Percentiles rank a stretch among this genome's conserved stretches.
Conservation (phyloP, 2,888 invertebrate species). For the Chrysolina oricalcia region DNA sequence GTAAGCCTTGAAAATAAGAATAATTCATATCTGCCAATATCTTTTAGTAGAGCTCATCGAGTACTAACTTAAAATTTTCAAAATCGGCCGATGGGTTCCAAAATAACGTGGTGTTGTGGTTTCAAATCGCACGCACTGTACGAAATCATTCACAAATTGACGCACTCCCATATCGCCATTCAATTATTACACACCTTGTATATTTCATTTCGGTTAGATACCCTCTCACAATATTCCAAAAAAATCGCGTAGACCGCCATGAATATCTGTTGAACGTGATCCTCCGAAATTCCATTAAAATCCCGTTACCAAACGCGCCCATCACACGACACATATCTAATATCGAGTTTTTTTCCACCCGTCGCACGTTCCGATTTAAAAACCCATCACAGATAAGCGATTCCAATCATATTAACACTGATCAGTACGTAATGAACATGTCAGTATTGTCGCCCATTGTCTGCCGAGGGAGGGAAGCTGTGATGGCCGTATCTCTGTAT, state of each 20-base stretch:
- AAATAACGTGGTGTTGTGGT: too few relatives aligned
- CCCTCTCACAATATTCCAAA: not conserved
- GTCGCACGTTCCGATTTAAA: conserved; percentile 57
- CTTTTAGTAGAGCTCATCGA: too few relatives aligned
- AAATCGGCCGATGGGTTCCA: too few relatives aligned
- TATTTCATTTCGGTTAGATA: not conserved
- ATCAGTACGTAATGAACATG: conserved; percentile 68
- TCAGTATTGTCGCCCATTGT: conserved; percentile 65
- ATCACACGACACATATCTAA: not conserved
- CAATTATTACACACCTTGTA: too few relatives aligned
- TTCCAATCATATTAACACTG: conserved; percentile 65
- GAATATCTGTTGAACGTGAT: not conserved
- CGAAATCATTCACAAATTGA: too few relatives aligned
- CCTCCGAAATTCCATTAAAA: conserved; percentile 12
- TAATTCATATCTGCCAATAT: too few relatives aligned
- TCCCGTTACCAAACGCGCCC: conserved; percentile 1
- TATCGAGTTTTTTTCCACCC: conserved; percentile 9
- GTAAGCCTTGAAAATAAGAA: too few relatives aligned
- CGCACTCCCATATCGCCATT: too few relatives aligned
- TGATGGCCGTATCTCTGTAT: conserved; percentile 41
- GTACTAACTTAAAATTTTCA: too few relatives aligned
- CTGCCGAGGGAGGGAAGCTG: conserved; percentile 3
- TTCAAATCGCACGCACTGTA: too few relatives aligned
- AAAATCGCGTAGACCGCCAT: not conserved
- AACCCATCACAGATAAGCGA: conserved; percentile 67